Conservation (phyloP, 2,888 invertebrate genomes). For the Hemithea aestivaria region DNA sequence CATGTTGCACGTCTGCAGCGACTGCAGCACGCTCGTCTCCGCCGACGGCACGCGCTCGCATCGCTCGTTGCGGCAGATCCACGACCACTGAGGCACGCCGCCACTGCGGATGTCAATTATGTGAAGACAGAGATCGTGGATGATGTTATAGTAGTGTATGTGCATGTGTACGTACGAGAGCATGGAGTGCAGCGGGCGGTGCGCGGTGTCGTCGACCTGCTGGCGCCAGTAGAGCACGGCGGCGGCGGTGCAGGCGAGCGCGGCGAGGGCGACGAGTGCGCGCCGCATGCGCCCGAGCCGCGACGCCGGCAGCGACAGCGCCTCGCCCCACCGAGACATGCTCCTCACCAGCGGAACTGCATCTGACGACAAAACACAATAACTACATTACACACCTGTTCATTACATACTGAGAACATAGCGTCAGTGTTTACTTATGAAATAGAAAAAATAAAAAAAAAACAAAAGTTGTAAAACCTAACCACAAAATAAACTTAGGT, state of each 20-base stretch:
- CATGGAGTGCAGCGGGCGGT: conserved; percentile 51
- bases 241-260: conserved; percentile 75
- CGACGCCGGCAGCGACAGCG: conserved; percentile 69
- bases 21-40: conserved; percentile 69
- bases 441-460: too few relatives aligned
- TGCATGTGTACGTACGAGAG: conserved; percentile 45
- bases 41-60: conserved; percentile 81
- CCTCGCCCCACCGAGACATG: conserved; percentile 65
- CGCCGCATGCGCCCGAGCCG: conserved; percentile 77
- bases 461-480: too few relatives aligned
- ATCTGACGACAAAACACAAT: conserved; percentile 36
- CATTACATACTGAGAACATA: too few relatives aligned
- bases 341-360: conserved; percentile 25
- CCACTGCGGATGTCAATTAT: conserved; percentile 56
- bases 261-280: conserved; percentile 75
- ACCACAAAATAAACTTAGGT: too few relatives aligned
- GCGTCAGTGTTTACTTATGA: too few relatives aligned
- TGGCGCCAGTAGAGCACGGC: conserved; percentile 82
- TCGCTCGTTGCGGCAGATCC: conserved; percentile 84
- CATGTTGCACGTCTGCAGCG: conserved; percentile 87
- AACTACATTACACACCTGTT: too few relatives aligned
- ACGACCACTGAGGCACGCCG: conserved; percentile 84
- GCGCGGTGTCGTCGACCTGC: conserved; percentile 63
- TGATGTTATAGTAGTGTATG: neutral
- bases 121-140: too few relatives aligned